Conservation (phyloP, 1,140 invertebrate species). For the Globodera ellingtonae region DNA sequence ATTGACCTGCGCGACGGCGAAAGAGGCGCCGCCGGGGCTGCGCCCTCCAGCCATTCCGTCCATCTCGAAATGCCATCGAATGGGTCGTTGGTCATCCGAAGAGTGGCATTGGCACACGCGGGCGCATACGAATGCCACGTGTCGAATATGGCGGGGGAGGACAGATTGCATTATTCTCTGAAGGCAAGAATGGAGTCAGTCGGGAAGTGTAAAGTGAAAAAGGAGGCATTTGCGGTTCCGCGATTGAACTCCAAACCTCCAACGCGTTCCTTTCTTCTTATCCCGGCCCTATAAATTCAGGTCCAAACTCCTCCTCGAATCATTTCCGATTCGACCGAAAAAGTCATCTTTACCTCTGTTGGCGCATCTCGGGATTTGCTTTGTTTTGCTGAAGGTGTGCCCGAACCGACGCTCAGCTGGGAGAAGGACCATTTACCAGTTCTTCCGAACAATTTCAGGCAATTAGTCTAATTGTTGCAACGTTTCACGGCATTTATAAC, state of each 20-base stretch:
- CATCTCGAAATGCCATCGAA: conserved; percentile 35
- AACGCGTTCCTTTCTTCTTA: background rate
- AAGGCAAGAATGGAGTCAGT: conserved; percentile 12
- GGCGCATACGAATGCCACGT: conserved; percentile 55
- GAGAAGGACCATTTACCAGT: conserved; percentile 57
- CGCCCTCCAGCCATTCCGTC: conserved; percentile 3
- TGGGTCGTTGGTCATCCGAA: conserved; percentile 47
- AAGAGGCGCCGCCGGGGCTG: background rate
- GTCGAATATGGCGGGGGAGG: conserved; percentile 55
- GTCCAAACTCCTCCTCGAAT: conserved; percentile 53
- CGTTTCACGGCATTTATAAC: background rate
- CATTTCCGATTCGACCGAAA: conserved; percentile 46
- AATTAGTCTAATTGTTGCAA: conserved; percentile 2
- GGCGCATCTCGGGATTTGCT: conserved; percentile 56
- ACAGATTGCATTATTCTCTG: conserved; percentile 48
- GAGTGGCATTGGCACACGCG: conserved; percentile 47
- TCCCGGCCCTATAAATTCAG: background rate
- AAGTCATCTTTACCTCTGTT: conserved; percentile 44
- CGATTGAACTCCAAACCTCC: no score
- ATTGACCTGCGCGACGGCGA: conserved; percentile 1
- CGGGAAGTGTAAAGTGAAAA: background rate
- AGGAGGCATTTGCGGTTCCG: no score
- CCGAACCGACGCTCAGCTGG: conserved; percentile 66
- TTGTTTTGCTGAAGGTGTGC: conserved; percentile 68
- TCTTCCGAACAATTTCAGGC: conserved; percentile 20